Conservation (phyloP, 2,113 vertebrate genomes). For the Ceyx melanurus region DNA sequence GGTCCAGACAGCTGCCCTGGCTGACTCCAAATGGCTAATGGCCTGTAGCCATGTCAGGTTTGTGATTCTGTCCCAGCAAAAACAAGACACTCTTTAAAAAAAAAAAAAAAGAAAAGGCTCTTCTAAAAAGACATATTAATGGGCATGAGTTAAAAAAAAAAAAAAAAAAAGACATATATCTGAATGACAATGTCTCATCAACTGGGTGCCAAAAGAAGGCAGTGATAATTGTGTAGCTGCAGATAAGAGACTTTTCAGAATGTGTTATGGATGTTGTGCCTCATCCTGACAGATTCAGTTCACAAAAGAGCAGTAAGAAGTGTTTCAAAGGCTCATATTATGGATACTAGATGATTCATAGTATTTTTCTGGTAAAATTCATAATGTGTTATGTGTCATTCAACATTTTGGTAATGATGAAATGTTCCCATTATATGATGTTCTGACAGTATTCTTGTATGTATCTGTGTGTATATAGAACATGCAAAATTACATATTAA, state of each 20-base stretch:
- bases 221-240: background rate
- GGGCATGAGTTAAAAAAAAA: background rate
- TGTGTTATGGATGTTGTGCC: background rate
- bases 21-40: background rate
- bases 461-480: background rate
- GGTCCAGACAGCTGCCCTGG: background rate
- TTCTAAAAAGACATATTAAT: background rate
- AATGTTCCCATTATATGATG: background rate
- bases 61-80: background rate
- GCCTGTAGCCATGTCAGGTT: background rate
- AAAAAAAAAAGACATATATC: background rate
- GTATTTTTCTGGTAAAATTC: background rate
- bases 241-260: background rate
- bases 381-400: background rate
- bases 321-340: background rate
- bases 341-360: background rate
- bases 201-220: background rate
- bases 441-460: background rate
- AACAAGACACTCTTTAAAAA: background rate
- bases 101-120: background rate
- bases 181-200: conserved; percentile 7
- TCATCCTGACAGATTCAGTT: background rate
- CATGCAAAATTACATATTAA: background rate
- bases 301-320: background rate
- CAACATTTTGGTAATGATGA: background rate